Evolutionary conservation across 2,888 invertebrate genomes (phyloP), one percentile per base, ranked within the genome.

Genomic region (Lissocephala sabroskyi): DNA sequence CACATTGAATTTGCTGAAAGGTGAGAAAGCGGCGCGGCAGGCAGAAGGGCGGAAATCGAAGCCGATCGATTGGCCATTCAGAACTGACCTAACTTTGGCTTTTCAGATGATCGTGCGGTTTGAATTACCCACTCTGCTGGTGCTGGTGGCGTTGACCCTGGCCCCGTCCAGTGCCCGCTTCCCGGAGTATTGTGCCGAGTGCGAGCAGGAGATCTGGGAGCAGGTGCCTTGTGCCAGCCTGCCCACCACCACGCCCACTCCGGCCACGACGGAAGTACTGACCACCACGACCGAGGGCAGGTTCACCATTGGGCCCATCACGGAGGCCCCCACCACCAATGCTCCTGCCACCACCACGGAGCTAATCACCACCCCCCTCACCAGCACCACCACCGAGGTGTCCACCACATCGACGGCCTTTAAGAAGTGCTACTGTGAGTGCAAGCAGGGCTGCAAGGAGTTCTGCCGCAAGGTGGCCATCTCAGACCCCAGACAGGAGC

Each of bases 171-270:
- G 39, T 2, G 45, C 65, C 13, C 55, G 67, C 28, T 64, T 62
- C 33, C 74, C 65, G 3, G 50, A 65, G 11, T 71, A 68, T 13
- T 81, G 80, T 30, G 59, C 65, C 2, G 80, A 77, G 13, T 81
- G 82, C 26, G 81, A 79, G 37, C 79, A 80, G 50, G 80, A 80
- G 40, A 54, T 78, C 3, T 80, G 80, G 80, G 80, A 80, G 35
- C 81, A 80, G 47, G 77, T 81, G 40, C 78, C 77, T 0, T 80
- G 81, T 49, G 65, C 60, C 13, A 56, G 66, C 13, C 47, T 80
- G 0, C 49, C 66, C 3, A 49, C 56, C 3, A 63, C 62, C 11
- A 30, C 62, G 13, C 3, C 23, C 7, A 23, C 23, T 23, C 23
- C 23, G 3, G 18, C 14, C 35, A 35, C 35, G 3, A 13, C 5